These are phyloP conservation scores for Oophaga sylvatica DNA, from an alignment of 2,797 vertebrate species.

Conservation along the genomic window DNA sequence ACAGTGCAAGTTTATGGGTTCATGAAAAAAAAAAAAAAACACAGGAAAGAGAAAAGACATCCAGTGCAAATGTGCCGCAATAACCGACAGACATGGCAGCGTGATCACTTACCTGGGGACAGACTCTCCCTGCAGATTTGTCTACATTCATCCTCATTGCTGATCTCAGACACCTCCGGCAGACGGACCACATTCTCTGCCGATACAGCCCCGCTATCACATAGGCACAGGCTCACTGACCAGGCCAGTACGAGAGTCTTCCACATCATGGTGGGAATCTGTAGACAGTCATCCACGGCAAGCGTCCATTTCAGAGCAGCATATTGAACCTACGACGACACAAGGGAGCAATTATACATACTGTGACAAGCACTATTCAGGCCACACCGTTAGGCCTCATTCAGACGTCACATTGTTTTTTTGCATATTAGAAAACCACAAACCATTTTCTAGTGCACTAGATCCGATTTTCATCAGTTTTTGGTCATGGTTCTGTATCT, in stretches of 20 bases:
- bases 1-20: too few species aligned
- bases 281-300: neutral
- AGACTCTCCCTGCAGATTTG: neutral
- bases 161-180: neutral
- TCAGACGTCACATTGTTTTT: too few species aligned
- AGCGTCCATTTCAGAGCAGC: neutral
- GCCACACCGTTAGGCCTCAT: too few species aligned
- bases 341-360: neutral
- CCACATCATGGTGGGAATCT: slow-evolving; percentile 34
- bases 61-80: neutral
- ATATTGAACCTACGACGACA: neutral
- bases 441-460: too few species aligned
- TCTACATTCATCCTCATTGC: slow-evolving; percentile 13
- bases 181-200: neutral
- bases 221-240: slow-evolving; percentile 16
- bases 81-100: neutral
- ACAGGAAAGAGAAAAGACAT: neutral
- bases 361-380: neutral
- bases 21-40: too few species aligned
- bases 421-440: too few species aligned
- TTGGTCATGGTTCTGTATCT: too few species aligned
- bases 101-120: neutral
- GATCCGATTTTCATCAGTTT: too few species aligned
- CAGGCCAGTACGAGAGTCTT: slow-evolving; percentile 28
- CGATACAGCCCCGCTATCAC: neutral